phyloP scores from a whole-genome alignment of 2,797 vertebrate species.

The Valencia hispanica region DNA sequence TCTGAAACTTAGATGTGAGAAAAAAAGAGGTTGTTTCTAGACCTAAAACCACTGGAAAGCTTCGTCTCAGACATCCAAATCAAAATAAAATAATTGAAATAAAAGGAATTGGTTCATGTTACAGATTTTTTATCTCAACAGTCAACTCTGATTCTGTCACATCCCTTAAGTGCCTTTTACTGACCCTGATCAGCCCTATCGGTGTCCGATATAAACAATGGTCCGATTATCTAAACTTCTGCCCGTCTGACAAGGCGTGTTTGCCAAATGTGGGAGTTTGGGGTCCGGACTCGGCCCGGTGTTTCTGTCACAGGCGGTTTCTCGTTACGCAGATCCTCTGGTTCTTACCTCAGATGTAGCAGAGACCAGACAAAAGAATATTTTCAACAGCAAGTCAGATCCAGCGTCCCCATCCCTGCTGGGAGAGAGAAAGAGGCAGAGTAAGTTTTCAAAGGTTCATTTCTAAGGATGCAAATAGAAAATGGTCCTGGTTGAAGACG shows the following conservation, averaged over 20 bases:
- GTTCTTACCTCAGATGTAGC: slow-evolving; percentile 60
- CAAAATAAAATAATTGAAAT: too few relatives aligned
- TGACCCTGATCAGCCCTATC: slow-evolving; percentile 61
- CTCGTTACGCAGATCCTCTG: slow-evolving; percentile 53
- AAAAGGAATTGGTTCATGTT: not conserved
- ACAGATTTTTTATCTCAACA: not conserved
- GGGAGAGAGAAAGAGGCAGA: slow-evolving; percentile 12
- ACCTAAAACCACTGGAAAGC: too few relatives aligned
- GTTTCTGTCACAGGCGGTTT: slow-evolving; percentile 60
- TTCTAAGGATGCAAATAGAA: not conserved
- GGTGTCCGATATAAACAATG: slow-evolving; percentile 38
- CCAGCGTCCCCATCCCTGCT: slow-evolving; percentile 38
- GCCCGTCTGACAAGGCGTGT: slow-evolving; percentile 20
- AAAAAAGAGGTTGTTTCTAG: too few relatives aligned
- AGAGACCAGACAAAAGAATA: slow-evolving; percentile 59
- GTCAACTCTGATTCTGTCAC: not conserved
- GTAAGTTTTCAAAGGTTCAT: not conserved
- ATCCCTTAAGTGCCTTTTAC: not conserved
- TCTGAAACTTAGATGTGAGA: too few relatives aligned
- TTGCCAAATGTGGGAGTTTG: not conserved
- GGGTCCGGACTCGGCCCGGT: slow-evolving; percentile 47
- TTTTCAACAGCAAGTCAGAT: slow-evolving; percentile 52
- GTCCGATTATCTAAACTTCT: slow-evolving; percentile 35
- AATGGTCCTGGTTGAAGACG: not conserved
- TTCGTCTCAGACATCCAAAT: too few relatives aligned